Base-by-base conservation (phyloP, 2,888 invertebrate species). In the Pollenia griseotomentosa region DNA sequence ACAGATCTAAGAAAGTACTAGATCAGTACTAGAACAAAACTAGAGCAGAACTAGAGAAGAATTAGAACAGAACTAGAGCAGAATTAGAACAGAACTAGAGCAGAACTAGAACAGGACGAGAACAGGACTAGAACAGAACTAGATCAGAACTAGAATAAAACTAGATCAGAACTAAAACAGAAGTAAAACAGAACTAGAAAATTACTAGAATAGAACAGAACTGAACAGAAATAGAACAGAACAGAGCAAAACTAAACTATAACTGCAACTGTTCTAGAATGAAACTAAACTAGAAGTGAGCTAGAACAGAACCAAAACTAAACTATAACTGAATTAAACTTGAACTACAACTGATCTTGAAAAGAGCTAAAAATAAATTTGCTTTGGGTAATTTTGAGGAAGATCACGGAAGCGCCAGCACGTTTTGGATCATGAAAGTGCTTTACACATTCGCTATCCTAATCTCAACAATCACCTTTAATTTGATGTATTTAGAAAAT, bases 401-500 rank as follows among this genome's bases (percentile, higher is more conserved):
- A 33, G 33, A 33, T 33, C 6, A 6, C 33, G 33, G 5, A 33
- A 33, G 33, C 6, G 6, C 33, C 6, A 33, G 6, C 33, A 33
- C 6, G 33, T 33, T 33, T 33, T 33, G 6, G 33, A 33, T 33
- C 1, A 0, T 6, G 33, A 73, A 57, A 57, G 19, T 53, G 63
- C 65, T 48, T 19, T 19, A 5, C 10, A 33, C 9, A 23, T 66
- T 48, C 12, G 10, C 19, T 42, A 6, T n/a, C 42, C 73, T 82
- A 46, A 66, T 78, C 74, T 11, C 55, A 74, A 63, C 55, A 61
- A 84, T 84, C 87, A 78, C 84, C 81, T 83, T 77, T 78, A 84
- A 84, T 84, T 87, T 74, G 80, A 77, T 77, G 61, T 71, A 63
- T 70, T 75, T 77, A 80, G 73, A 74, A 77, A 84, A 71, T 51